Evolutionary conservation across 2,797 vertebrate species (phyloP).

Genomic region (Enteromius treurensis): DNA sequence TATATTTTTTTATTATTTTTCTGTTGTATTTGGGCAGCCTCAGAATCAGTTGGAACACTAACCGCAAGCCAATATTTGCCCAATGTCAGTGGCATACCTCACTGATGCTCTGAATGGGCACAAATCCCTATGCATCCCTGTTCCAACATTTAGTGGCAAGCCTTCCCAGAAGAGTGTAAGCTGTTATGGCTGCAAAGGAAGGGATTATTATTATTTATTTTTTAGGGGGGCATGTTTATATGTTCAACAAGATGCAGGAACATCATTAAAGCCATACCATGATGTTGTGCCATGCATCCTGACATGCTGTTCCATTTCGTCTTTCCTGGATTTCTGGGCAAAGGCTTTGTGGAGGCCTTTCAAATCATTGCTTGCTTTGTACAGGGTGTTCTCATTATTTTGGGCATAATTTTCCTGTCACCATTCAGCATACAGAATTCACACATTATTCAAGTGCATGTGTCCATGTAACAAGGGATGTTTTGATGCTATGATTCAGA

Average conservation of each 20-base stretch:
- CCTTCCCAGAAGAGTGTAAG: background rate
- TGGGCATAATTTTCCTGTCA: background rate
- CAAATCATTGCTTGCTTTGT: background rate
- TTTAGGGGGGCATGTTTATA: background rate
- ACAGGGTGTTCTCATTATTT: slow-evolving; percentile 1
- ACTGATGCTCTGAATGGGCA: background rate
- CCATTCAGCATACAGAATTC: background rate
- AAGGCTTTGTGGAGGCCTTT: background rate
- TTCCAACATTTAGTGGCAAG: slow-evolving; percentile 3
- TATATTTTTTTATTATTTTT: background rate
- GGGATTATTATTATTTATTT: background rate
- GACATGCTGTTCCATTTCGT: background rate
- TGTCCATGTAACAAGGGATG: background rate
- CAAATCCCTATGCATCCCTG: slow-evolving; percentile 1
- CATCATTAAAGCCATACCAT: background rate
- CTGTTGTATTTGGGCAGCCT: background rate
- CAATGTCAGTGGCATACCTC: background rate
- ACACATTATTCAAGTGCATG: background rate
- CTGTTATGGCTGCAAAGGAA: background rate
- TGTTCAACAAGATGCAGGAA: background rate
- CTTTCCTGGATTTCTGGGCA: background rate
- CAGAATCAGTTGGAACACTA: background rate
- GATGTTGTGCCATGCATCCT: background rate
- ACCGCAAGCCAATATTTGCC: background rate
- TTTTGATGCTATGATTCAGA: slow-evolving; percentile 23